Evolutionary conservation across 2,113 vertebrate species (phyloP).

Genomic region (Passer montanus): DNA sequence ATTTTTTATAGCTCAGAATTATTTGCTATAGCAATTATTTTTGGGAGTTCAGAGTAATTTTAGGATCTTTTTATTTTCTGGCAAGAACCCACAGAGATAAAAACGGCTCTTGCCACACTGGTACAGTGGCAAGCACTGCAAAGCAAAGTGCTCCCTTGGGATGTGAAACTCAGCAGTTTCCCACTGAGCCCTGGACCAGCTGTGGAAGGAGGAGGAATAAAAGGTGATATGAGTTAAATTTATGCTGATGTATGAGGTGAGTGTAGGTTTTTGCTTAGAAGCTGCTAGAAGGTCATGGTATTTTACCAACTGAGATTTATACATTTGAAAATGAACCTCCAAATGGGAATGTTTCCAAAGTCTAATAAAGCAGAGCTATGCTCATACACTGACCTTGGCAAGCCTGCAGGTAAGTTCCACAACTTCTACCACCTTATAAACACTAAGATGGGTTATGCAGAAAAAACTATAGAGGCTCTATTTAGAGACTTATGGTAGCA

Average conservation of each 20-base stretch:
- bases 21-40: constrained; percentile 26
- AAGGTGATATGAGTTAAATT: constrained; percentile 64
- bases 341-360: constrained; percentile 76
- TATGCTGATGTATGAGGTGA: constrained; percentile 72
- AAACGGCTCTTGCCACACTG: neutral
- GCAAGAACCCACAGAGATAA: neutral
- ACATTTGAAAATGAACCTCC: constrained; percentile 76
- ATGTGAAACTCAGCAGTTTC: constrained; percentile 38
- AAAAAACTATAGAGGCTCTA: constrained; percentile 77
- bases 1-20: neutral
- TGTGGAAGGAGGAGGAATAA: constrained; percentile 36
- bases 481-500: constrained; percentile 77
- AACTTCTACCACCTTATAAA: constrained; percentile 83
- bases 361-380: constrained; percentile 80
- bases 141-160: constrained; percentile 23
- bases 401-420: constrained; percentile 75
- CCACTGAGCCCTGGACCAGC: constrained; percentile 27
- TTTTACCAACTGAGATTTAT: constrained; percentile 74
- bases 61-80: neutral
- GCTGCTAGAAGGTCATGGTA: constrained; percentile 71
- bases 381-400: constrained; percentile 78
- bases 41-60: neutral
- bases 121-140: constrained; percentile 22
- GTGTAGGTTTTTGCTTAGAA: constrained; percentile 60
- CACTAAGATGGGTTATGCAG: constrained; percentile 79